phyloP scores from a whole-genome alignment of 2,888 invertebrate genomes.

The Andricus quercusramuli region DNA sequence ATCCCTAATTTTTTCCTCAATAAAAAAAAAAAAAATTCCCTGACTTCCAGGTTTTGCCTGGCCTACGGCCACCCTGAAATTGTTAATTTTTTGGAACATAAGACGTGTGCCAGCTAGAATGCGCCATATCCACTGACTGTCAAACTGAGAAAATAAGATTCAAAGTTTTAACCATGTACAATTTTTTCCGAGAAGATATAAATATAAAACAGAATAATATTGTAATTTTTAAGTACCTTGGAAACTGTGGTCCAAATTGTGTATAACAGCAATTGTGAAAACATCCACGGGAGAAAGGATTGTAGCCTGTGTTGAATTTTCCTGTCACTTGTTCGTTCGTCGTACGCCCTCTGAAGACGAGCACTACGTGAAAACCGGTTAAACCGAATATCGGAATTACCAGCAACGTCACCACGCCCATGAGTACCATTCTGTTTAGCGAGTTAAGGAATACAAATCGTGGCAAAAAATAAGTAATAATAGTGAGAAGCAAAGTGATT shows the following conservation, averaged over 20 bases:
- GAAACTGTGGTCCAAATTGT: conserved; percentile 98
- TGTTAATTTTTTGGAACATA: no score
- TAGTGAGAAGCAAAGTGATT: neutral
- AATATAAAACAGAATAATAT: no score
- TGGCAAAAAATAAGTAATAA: conserved; percentile 10
- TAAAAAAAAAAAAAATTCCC: no score
- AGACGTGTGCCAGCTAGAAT: no score
- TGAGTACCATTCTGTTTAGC: conserved; percentile 88
- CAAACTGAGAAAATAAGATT: no score
- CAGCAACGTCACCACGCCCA: conserved; percentile 94
- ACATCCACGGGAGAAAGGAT: conserved; percentile 98
- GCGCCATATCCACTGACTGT: no score
- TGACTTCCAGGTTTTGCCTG: no score
- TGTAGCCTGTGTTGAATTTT: conserved; percentile 98
- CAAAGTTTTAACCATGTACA: no score
- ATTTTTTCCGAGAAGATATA: no score
- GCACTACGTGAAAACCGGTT: conserved; percentile 98
- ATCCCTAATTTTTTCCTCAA: no score
- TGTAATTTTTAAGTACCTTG: conserved; percentile 85
- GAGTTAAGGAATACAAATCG: conserved; percentile 65
- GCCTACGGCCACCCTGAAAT: no score
- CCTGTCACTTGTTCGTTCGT: conserved; percentile 99
- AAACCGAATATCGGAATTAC: conserved; percentile 98
- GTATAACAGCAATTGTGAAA: conserved; percentile 97
- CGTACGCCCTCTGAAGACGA: conserved; percentile 97